phyloP scores from a whole-genome alignment of 2,113 vertebrate species.

The Myanophis thanlyinensis region DNA sequence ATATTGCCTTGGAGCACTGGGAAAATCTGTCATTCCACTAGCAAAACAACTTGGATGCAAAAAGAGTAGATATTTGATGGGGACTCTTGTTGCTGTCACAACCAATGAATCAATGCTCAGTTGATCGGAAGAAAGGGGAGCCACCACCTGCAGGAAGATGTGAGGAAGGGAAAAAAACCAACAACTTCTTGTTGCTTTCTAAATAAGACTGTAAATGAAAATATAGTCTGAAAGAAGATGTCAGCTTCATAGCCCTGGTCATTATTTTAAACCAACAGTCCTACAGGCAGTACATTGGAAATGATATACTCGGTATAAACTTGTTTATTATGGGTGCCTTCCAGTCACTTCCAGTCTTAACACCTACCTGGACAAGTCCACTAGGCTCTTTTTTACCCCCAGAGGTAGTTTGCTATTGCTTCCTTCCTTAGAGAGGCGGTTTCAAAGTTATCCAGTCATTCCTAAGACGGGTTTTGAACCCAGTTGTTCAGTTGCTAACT shows the following conservation, averaged over 20 bases:
- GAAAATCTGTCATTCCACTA: background rate
- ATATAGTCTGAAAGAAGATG: background rate
- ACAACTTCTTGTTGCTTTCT: background rate
- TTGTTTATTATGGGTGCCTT: background rate
- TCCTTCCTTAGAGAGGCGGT: background rate
- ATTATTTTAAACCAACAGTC: background rate
- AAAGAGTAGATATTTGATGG: background rate
- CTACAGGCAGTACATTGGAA: background rate
- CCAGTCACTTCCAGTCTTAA: background rate
- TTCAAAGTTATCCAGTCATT: background rate
- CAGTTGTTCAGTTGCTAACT: background rate
- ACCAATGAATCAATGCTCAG: background rate
- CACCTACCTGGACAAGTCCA: background rate
- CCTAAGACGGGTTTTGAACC: background rate
- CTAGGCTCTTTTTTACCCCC: background rate
- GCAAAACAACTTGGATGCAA: constrained; percentile 6
- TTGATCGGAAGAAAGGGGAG: background rate
- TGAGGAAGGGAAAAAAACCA: background rate
- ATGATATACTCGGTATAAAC: background rate
- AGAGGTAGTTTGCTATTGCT: background rate
- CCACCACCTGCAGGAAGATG: background rate
- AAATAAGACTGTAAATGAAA: background rate
- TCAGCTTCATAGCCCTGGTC: background rate
- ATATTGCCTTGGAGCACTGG: background rate
- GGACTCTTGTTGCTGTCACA: background rate